phyloP scores from a whole-genome alignment of 2,888 invertebrate species.

The Chrysolina americana region DNA sequence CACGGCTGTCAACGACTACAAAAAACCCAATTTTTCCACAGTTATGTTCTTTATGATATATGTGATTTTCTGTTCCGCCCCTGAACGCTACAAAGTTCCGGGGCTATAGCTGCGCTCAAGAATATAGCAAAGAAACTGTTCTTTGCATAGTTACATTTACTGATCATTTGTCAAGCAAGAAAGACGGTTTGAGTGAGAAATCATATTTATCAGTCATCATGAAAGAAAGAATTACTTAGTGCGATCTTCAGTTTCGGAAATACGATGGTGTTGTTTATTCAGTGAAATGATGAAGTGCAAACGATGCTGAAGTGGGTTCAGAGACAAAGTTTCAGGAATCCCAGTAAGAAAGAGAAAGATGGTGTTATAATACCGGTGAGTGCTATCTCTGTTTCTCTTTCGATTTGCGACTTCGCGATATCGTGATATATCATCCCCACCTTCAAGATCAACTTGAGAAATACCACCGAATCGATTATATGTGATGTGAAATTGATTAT shows the following conservation, averaged over 20 bases:
- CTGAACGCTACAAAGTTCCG: constrained; percentile 17
- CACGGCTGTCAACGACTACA: too few relatives aligned
- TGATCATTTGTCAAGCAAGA: constrained; percentile 52
- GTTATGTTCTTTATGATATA: too few relatives aligned
- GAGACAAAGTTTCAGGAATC: constrained; percentile 60
- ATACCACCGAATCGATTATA: too few relatives aligned
- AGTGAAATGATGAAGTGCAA: constrained; percentile 40
- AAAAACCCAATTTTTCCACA: too few relatives aligned
- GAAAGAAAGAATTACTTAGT: constrained; percentile 40
- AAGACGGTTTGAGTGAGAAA: constrained; percentile 42
- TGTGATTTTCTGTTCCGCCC: background rate
- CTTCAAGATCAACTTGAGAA: too few relatives aligned
- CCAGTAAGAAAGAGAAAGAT: constrained; percentile 47
- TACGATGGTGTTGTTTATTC: background rate
- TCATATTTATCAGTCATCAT: constrained; percentile 31
- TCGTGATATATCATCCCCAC: too few relatives aligned
- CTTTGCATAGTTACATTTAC: constrained; percentile 53
- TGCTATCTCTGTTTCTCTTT: background rate
- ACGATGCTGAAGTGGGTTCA: constrained; percentile 68
- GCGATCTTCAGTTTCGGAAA: constrained; percentile 25
- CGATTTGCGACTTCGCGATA: too few relatives aligned
- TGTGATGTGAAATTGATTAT: too few relatives aligned
- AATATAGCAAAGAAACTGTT: constrained; percentile 51
- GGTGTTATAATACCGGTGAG: constrained; percentile 56
- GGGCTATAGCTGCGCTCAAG: constrained; percentile 33